Base-by-base conservation (phyloP, 2,888 invertebrate species). In the Cantharis lateralis region DNA sequence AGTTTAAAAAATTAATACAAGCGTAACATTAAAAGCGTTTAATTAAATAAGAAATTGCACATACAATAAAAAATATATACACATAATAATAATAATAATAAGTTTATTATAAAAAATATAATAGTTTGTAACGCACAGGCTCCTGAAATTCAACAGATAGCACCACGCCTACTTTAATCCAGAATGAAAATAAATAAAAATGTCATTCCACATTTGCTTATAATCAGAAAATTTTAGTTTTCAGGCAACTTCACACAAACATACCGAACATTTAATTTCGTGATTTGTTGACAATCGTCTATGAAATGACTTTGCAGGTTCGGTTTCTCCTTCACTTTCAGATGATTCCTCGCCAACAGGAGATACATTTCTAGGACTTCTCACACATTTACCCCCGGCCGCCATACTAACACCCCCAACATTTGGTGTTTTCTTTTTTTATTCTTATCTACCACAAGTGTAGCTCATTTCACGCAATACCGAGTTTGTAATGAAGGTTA, bases 301-400 rank as follows among this genome's bases (percentile, higher is more conserved):
- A 85, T 94, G 93, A 87, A 95, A 93, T 82, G 92, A 92, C 87
- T 91, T 91, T 81, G 93, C 94, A 84, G 93, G 94, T 87, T 95
- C 95, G 76, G 93, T 92, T 87, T 95, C 95, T 88, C 93, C 94
- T 87, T 96, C 96, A 89, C 95, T 95, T 87, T 95, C 95, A 32
- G 95, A 92, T 78, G 93, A 92, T 82, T 93, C 93, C 82, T 92
- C 93, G 79, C 82, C 84, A 72, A 84, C 86, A 79, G 86, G 84
- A 81, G 85, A 85, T 82, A 82, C 81, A 82, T 85, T 84, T 83
- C 86, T 85, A 83, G 85, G 83, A 83, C 84, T 85, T 84, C 86
- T 87, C 75, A 82, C 87, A 85, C 87, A 86, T 82, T 85, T 84
- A 81, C 81, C 80, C 79, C 85, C 85, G 79, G 83, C 80, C 83